Conservation (phyloP, 2,113 vertebrate species). For the Pygathrix nemaeus region DNA sequence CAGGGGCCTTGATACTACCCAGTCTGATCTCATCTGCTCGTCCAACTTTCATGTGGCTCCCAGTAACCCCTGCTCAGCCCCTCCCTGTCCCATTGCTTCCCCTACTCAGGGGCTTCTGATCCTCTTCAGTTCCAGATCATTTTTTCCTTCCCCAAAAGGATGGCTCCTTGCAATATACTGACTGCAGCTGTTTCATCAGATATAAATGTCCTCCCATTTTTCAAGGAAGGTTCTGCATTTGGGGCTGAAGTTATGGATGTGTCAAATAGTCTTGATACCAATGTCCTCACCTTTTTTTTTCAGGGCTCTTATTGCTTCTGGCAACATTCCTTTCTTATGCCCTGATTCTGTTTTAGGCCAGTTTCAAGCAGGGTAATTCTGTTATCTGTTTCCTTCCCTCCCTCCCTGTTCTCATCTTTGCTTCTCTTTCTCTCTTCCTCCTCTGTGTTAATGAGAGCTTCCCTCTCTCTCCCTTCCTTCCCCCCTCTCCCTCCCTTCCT, state of each 20-base stretch:
- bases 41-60: fast-evolving
- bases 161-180: fast-evolving
- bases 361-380: background rate
- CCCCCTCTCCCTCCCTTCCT: background rate
- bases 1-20: fast-evolving
- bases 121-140: fast-evolving
- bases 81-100: fast-evolving
- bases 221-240: background rate
- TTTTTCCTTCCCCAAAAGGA: background rate
- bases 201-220: fast-evolving
- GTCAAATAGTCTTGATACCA: fast-evolving
- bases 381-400: too few species aligned
- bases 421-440: background rate
- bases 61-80: background rate
- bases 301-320: background rate
- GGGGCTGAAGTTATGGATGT: background rate
- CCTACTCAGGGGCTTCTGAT: fast-evolving
- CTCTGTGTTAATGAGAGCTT: background rate
- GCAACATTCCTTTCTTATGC: fast-evolving
- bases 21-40: background rate
- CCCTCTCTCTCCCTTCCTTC: background rate
- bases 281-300: background rate
- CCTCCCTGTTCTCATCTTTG: fast-evolving
- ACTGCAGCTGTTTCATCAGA: fast-evolving
- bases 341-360: background rate